These are phyloP conservation scores for Chironomus tepperi DNA, from an alignment of 1,140 invertebrate genomes.

Conservation along the genomic window DNA sequence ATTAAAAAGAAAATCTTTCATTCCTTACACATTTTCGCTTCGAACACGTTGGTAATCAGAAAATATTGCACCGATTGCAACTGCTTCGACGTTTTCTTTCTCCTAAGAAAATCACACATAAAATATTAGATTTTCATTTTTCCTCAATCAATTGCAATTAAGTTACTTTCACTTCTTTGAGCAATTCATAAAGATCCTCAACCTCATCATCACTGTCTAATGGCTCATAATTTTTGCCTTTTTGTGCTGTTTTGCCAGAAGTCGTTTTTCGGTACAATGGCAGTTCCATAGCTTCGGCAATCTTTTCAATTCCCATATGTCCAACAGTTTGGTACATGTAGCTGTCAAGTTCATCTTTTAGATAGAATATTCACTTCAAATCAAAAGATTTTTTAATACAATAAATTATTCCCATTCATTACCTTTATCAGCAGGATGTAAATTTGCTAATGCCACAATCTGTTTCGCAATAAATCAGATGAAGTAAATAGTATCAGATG, in stretches of 20 bases:
- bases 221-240: slow-evolving; percentile 74
- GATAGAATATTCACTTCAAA: slow-evolving; percentile 24
- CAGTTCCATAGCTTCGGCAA: slow-evolving; percentile 87
- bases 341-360: slow-evolving; percentile 87
- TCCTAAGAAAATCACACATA: slow-evolving; percentile 50
- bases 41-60: slow-evolving; percentile 96
- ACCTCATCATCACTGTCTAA: slow-evolving; percentile 91
- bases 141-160: slow-evolving; percentile 23
- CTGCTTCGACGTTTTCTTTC: slow-evolving; percentile 75
- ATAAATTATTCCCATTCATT: slow-evolving; percentile 29
- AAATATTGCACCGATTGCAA: slow-evolving; percentile 93
- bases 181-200: slow-evolving; percentile 89
- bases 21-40: slow-evolving; percentile 93
- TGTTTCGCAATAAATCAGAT: background rate
- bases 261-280: slow-evolving; percentile 84
- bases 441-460: slow-evolving; percentile 92
- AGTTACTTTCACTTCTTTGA: slow-evolving; percentile 73
- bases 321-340: slow-evolving; percentile 99
- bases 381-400: no score
- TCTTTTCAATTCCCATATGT: slow-evolving; percentile 83
- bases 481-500: background rate
- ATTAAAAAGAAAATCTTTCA: no score
- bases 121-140: slow-evolving; percentile 24
- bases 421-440: slow-evolving; percentile 81
- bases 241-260: slow-evolving; percentile 65